Evolutionary conservation across 2,797 vertebrate genomes (phyloP).

Genomic region (Poeciliopsis gracilis): DNA sequence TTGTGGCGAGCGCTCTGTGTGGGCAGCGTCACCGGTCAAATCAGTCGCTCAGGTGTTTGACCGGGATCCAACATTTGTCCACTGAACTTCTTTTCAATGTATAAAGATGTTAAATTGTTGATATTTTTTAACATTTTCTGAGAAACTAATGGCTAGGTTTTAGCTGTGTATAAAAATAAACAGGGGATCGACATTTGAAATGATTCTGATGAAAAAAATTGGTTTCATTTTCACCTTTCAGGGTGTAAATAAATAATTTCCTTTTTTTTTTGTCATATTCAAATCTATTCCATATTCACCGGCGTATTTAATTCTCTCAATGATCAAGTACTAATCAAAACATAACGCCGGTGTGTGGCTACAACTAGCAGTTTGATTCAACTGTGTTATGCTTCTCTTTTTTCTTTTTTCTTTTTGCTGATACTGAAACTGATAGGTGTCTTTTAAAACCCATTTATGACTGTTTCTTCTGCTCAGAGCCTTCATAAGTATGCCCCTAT

Average conservation of each 20-base stretch:
- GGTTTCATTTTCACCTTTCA: background rate
- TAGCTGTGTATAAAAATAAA: background rate
- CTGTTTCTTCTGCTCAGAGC: background rate
- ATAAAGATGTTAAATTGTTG: background rate
- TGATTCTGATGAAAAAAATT: background rate
- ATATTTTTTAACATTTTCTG: background rate
- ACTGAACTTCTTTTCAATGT: background rate
- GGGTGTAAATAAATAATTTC: background rate
- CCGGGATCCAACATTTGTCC: background rate
- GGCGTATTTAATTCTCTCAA: background rate
- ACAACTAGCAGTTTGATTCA: background rate
- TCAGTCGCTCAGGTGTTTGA: background rate
- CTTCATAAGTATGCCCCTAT: background rate
- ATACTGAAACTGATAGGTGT: background rate
- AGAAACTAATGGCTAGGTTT: background rate
- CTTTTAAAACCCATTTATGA: background rate
- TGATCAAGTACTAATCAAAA: background rate
- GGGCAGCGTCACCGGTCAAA: background rate
- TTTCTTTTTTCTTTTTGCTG: constrained; percentile 8
- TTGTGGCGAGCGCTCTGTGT: background rate
- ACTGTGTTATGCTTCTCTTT: background rate
- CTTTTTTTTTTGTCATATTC: background rate
- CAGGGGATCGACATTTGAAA: background rate
- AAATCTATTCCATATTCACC: background rate
- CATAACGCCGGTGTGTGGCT: background rate